Percentiles rank a stretch among this genome's conserved stretches.
Conservation (phyloP, 2,888 invertebrate species). For the Rhagium mordax region DNA sequence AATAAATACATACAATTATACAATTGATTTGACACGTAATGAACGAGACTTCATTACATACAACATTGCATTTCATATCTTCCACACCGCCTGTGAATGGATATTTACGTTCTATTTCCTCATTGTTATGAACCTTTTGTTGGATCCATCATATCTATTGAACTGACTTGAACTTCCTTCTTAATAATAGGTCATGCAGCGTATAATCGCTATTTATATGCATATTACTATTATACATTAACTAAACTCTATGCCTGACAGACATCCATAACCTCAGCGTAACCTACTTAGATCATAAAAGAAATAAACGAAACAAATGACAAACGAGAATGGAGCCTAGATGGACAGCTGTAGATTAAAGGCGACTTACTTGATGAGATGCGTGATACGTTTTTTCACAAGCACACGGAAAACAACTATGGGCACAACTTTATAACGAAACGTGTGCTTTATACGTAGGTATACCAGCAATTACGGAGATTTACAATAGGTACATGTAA, state of each 20-base stretch:
- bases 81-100: slow-evolving; percentile 8
- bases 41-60: neutral
- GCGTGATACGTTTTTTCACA: slow-evolving; percentile 25
- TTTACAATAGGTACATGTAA: neutral
- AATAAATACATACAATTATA: no score
- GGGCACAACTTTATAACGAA: neutral
- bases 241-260: neutral
- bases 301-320: slow-evolving; percentile 32
- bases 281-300: slow-evolving; percentile 41
- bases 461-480: neutral
- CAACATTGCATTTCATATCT: slow-evolving; percentile 14
- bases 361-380: slow-evolving; percentile 24
- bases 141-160: slow-evolving; percentile 28
- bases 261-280: slow-evolving; percentile 15
- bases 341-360: slow-evolving; percentile 14
- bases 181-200: slow-evolving; percentile 31
- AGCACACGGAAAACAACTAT: neutral
- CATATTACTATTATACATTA: slow-evolving; percentile 1
- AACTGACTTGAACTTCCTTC: slow-evolving; percentile 30
- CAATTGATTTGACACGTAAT: neutral
- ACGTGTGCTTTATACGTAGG: neutral
- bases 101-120: slow-evolving; percentile 27
- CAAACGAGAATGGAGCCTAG: slow-evolving; percentile 30
- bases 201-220: neutral
- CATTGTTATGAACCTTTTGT: slow-evolving; percentile 25